Evolutionary conservation across 2,113 vertebrate species (phyloP).

Genomic region (Labeo catla): DNA sequence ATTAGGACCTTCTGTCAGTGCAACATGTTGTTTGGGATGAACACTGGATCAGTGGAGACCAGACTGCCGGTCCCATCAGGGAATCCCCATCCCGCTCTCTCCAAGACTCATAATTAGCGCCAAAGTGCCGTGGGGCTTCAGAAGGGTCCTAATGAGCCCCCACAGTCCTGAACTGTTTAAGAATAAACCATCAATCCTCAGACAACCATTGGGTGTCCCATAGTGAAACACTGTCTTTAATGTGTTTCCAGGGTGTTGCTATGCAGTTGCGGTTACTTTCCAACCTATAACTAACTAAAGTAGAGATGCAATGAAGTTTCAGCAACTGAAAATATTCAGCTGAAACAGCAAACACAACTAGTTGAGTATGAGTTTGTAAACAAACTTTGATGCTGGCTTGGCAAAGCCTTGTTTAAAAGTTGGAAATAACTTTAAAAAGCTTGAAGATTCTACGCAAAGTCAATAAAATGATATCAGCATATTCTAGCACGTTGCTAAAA

Average conservation of each 20-base stretch:
- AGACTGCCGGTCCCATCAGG: not conserved
- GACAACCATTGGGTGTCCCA: not conserved
- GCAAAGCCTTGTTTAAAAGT: not conserved
- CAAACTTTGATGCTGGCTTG: not conserved
- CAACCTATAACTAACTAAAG: not conserved
- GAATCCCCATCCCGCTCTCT: not conserved
- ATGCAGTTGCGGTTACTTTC: not conserved
- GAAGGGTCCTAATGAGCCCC: slow-evolving; percentile 31
- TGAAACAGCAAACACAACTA: not conserved
- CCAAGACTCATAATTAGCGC: slow-evolving; percentile 23
- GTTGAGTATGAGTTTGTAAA: not conserved
- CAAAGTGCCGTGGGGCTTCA: slow-evolving; percentile 9
- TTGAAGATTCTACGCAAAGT: not conserved
- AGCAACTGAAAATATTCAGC: not conserved
- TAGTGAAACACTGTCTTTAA: not conserved
- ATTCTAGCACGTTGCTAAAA: not conserved
- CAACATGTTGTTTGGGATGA: slow-evolving; percentile 58
- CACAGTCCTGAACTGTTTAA: slow-evolving; percentile 1
- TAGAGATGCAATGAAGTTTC: not conserved
- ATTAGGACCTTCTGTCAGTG: slow-evolving; percentile 56
- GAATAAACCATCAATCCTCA: not conserved
- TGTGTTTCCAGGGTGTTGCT: not conserved
- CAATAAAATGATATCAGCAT: no score
- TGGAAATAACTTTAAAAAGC: not conserved
- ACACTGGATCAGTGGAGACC: slow-evolving; percentile 25